Conservation (phyloP, 2,797 vertebrate species). For the Myotis vivesi region DNA sequence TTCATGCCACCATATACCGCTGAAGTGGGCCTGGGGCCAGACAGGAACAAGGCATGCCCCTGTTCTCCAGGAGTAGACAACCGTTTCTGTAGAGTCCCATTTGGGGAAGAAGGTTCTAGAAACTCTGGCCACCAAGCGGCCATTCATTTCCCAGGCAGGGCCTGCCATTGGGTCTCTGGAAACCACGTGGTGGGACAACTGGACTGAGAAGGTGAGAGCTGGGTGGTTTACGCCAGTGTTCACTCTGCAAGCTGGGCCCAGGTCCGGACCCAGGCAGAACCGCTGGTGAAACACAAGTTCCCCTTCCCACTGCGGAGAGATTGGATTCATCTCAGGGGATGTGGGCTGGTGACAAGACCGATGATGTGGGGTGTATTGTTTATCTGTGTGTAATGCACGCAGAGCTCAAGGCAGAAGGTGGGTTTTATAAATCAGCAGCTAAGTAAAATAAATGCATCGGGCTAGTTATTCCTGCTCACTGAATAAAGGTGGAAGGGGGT, state of each 20-base stretch:
- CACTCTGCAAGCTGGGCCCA: neutral
- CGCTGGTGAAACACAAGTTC: neutral
- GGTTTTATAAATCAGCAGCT: constrained; percentile 61
- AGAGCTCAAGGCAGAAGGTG: constrained; percentile 25
- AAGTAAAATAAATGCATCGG: constrained; percentile 55
- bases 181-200: neutral
- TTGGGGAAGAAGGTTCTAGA: neutral
- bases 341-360: constrained; percentile 35
- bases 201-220: neutral
- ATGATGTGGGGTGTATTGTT: constrained; percentile 19
- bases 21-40: neutral
- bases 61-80: neutral
- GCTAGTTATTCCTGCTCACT: neutral
- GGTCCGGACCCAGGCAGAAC: neutral
- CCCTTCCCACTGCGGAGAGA: neutral
- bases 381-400: constrained; percentile 1
- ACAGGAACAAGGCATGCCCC: neutral
- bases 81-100: neutral
- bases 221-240: neutral
- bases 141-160: neutral
- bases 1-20: neutral
- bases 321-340: constrained; percentile 25
- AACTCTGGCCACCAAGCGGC: neutral
- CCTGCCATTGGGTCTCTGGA: neutral
- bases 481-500: constrained; percentile 19